Percentiles rank a stretch among this genome's conserved stretches.
phyloP scores from a whole-genome alignment of 2,888 invertebrate species.

The Catocala nupta region DNA sequence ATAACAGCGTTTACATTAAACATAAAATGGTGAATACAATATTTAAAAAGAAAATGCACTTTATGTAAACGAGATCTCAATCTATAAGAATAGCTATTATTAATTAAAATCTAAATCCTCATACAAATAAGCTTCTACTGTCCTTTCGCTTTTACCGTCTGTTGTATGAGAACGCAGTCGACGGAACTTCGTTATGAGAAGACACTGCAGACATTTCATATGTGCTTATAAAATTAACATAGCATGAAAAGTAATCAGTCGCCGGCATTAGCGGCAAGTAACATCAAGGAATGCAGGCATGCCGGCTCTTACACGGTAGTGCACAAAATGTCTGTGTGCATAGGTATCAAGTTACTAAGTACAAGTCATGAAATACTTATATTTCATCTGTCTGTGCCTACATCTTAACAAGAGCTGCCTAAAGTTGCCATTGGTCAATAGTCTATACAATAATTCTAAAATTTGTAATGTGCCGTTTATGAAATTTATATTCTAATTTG shows the following conservation, averaged over 20 bases:
- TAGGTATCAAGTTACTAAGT: no score
- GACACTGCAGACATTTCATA: no score
- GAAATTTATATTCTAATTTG: conserved; percentile 29
- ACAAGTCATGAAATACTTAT: no score
- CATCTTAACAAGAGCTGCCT: conserved; percentile 25
- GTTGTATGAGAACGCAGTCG: not conserved
- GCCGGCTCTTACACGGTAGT: no score
- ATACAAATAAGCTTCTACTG: not conserved
- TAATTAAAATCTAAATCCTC: conserved; percentile 5
- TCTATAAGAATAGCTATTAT: conserved; percentile 15
- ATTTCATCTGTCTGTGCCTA: not conserved
- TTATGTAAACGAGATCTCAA: conserved; percentile 47
- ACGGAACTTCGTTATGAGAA: not conserved
- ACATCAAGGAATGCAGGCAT: no score
- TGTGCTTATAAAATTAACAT: no score
- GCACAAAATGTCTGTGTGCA: no score
- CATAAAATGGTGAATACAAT: not conserved
- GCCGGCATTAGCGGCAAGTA: no score
- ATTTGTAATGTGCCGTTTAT: conserved; percentile 32
- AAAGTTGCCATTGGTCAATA: conserved; percentile 24
- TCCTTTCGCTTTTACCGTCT: not conserved
- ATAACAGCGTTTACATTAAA: not conserved
- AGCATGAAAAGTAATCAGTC: no score
- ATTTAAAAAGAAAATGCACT: conserved; percentile 15
- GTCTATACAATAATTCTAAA: conserved; percentile 23